Conservation (phyloP, 2,888 invertebrate species). For the Amphipyra tragopoginis region DNA sequence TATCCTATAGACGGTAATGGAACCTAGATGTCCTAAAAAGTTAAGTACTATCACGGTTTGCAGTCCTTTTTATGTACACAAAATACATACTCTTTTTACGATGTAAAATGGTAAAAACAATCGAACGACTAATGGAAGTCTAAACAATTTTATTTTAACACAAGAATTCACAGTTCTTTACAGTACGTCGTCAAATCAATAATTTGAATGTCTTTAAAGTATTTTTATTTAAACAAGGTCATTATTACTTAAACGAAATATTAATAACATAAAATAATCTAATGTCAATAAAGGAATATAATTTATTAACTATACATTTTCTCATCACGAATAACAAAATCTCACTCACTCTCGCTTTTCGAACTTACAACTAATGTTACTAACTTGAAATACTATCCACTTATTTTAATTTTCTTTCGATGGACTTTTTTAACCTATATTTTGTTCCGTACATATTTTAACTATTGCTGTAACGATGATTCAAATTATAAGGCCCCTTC, state of each 20-base stretch:
- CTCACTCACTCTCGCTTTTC: slow-evolving; percentile 66
- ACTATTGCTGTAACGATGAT: slow-evolving; percentile 66
- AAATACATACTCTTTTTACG: slow-evolving; percentile 45
- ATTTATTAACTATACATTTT: slow-evolving; percentile 76
- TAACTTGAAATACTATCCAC: slow-evolving; percentile 67
- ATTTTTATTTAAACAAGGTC: slow-evolving; percentile 63
- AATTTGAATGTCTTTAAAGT: slow-evolving; percentile 34
- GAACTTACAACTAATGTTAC: slow-evolving; percentile 67
- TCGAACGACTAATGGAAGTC: slow-evolving; percentile 43
- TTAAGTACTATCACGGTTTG: slow-evolving; percentile 86
- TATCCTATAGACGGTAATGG: slow-evolving; percentile 67
- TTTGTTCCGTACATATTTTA: slow-evolving; percentile 66
- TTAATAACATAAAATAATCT: slow-evolving; percentile 67
- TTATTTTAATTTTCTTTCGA: slow-evolving; percentile 62
- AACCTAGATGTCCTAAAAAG: slow-evolving; percentile 69
- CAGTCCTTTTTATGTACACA: slow-evolving; percentile 77
- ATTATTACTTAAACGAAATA: slow-evolving; percentile 65
- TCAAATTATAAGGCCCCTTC: slow-evolving; percentile 82
- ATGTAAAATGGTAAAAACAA: slow-evolving; percentile 50
- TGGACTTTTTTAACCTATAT: slow-evolving; percentile 62
- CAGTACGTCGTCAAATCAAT: slow-evolving; percentile 31
- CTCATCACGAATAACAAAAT: slow-evolving; percentile 73
- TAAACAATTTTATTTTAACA: slow-evolving; percentile 41
- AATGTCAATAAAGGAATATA: slow-evolving; percentile 78
- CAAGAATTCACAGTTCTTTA: slow-evolving; percentile 60